Evolutionary conservation across 1,140 invertebrate species (phyloP), one percentile per base, ranked within the genome.

Genomic region (Archegozetes longisetosus): DNA sequence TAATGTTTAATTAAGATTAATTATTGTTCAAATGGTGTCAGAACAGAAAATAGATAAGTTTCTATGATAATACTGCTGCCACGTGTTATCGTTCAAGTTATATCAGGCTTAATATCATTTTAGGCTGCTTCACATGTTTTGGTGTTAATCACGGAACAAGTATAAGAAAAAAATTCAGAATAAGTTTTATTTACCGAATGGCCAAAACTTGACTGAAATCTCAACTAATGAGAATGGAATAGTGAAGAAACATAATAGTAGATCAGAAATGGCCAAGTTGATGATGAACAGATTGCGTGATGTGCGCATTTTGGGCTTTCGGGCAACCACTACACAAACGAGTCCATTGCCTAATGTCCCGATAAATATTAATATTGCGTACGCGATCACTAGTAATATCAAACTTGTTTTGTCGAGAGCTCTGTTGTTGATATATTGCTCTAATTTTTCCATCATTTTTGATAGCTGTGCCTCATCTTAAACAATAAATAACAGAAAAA

Each of bases 261-360:
- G 76, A 74, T 90, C 86, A 23, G 85, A 88, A 12, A 88, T 82
- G 6, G 87, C 87, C 64, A 89, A 72, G 73, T 90, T 91, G n/a
- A 88, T 80, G 60, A 91, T 89, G 71, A 90, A 89, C 69, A 89
- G 82, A 73, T 91, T 90, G 14, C 86, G 72, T 9, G 86, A 84
- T 26, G 86, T 89, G 28, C 86, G 72, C 86, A 91, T 89, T 17
- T 79, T 77, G 25, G 85, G 80, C 68, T 88, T 88, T 55, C 83
- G 74, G 23, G 84, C 78, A 17, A 84, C 84, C 27, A 83, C 83
- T 61, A 81, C 77, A 64, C 87, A 85, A 57, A 89, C 86, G 4
- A 90, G 74, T 20, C 79, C 80, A 72, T 89, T 90, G 26, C 86
- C 86, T 52, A 81, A 71, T 12, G 83, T 78, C 6, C 86, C 86